phyloP scores from a whole-genome alignment of 2,888 invertebrate species.

The Eristalis arbustorum region DNA sequence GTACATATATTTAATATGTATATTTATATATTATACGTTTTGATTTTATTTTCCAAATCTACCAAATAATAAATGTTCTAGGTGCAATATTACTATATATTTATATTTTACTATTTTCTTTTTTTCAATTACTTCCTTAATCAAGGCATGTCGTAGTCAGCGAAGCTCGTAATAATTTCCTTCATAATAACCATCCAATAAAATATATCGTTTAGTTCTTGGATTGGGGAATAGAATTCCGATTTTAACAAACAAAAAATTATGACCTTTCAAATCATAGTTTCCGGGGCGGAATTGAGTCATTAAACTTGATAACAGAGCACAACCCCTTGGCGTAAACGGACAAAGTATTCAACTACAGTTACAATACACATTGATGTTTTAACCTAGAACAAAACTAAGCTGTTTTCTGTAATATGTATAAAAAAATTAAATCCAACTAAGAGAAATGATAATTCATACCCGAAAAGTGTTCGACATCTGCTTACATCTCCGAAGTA shows the following conservation, averaged over 20 bases:
- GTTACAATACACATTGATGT: background rate
- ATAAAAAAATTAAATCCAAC: background rate
- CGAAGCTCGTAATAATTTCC: constrained; percentile 65
- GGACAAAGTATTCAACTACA: background rate
- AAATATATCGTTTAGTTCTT: constrained; percentile 64
- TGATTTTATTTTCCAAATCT: no score
- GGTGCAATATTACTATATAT: no score
- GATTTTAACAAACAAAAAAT: constrained; percentile 48
- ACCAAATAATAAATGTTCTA: no score
- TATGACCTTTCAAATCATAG: constrained; percentile 52
- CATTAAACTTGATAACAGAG: background rate
- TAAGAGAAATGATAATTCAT: background rate
- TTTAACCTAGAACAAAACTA: background rate
- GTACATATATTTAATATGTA: no score
- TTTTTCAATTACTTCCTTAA: background rate
- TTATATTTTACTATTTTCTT: background rate
- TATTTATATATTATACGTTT: no score
- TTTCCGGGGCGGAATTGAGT: constrained; percentile 37
- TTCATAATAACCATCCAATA: constrained; percentile 68
- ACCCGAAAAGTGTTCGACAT: no score
- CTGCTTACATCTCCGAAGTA: no score
- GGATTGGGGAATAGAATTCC: constrained; percentile 37
- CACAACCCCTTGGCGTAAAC: background rate
- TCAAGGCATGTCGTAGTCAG: constrained; percentile 41
- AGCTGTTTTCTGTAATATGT: background rate